Evolutionary conservation across 2,888 invertebrate genomes (phyloP).

Genomic region (Fabriciana adippe): DNA sequence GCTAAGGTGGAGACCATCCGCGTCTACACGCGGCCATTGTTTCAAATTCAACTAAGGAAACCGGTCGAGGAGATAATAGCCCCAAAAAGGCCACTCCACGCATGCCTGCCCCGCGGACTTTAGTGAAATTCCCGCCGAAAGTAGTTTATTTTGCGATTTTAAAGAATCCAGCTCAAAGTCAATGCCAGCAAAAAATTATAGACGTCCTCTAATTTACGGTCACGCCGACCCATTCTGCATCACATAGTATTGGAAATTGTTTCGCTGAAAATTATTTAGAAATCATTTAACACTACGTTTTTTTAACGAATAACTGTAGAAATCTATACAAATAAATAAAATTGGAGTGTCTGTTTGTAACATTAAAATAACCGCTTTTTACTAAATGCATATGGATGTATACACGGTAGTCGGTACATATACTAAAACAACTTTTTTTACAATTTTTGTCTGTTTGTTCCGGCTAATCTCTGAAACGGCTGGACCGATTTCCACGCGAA

Average conservation of each 20-base stretch:
- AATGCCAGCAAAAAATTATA: slow-evolving; percentile 45
- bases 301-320: neutral
- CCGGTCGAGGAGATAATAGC: slow-evolving; percentile 72
- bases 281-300: neutral
- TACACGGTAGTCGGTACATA: too few species aligned
- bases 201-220: slow-evolving; percentile 45
- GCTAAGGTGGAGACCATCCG: slow-evolving; percentile 49
- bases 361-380: too few species aligned
- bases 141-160: slow-evolving; percentile 47
- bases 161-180: slow-evolving; percentile 42
- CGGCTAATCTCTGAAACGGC: too few species aligned
- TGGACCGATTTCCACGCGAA: too few species aligned
- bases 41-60: slow-evolving; percentile 72
- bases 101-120: slow-evolving; percentile 51
- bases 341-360: too few species aligned
- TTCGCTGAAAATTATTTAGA: slow-evolving; percentile 5
- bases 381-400: too few species aligned
- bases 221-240: slow-evolving; percentile 19
- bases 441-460: too few species aligned
- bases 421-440: too few species aligned
- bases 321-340: too few species aligned
- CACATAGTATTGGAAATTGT: slow-evolving; percentile 12
- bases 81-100: slow-evolving; percentile 58
- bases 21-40: slow-evolving; percentile 63
- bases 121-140: slow-evolving; percentile 56